Conservation (phyloP, 2,888 invertebrate genomes). For the Meta bourneti region DNA sequence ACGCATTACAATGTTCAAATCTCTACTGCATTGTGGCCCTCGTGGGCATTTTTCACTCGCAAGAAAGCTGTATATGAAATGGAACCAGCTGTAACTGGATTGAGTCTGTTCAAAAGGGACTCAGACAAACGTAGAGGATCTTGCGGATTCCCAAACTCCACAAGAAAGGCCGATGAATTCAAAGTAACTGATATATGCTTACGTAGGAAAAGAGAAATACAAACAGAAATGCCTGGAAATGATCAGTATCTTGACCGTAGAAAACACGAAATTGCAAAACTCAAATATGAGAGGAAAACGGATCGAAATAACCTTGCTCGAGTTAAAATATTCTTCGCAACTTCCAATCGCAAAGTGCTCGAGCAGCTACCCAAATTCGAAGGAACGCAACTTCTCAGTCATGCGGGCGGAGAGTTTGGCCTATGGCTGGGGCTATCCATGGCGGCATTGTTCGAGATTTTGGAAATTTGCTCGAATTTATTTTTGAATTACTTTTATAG, state of each 20-base stretch:
- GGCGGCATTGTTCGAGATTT: not conserved
- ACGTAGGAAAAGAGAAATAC: too few relatives aligned
- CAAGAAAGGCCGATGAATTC: too few relatives aligned
- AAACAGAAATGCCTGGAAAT: too few relatives aligned
- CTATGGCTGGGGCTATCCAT: conserved; percentile 1
- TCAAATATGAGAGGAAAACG: not conserved
- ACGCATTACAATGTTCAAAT: not conserved
- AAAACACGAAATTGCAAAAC: not conserved
- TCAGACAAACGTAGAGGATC: too few relatives aligned
- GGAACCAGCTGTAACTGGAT: too few relatives aligned
- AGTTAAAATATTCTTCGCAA: not conserved
- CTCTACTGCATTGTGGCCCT: not conserved
- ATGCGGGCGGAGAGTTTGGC: not conserved
- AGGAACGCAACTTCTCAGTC: not conserved
- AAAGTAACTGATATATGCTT: too few relatives aligned
- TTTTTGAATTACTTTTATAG: not conserved
- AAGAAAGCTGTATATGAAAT: not conserved
- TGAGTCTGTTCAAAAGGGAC: too few relatives aligned
- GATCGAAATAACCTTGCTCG: not conserved
- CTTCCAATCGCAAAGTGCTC: not conserved
- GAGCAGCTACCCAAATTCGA: not conserved
- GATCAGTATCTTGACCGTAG: not conserved
- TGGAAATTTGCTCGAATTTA: not conserved
- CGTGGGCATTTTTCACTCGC: not conserved
- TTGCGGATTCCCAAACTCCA: too few relatives aligned